phyloP scores from a whole-genome alignment of 23 tunicate species.

The Ciona savignyi region DNA sequence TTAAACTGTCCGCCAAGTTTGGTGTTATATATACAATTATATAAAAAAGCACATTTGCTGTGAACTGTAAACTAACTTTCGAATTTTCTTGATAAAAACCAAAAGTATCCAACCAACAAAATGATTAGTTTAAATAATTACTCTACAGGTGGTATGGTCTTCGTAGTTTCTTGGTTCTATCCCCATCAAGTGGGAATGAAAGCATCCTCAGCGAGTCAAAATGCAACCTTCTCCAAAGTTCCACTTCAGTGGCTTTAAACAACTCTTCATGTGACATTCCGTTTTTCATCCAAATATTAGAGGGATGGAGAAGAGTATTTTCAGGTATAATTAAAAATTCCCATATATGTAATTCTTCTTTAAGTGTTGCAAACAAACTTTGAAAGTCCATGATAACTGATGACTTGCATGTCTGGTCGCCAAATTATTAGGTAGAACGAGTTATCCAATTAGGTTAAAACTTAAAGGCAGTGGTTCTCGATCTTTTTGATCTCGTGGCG shows the following conservation, averaged over 20 bases:
- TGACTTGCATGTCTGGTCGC: too few species aligned
- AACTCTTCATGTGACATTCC: conserved; percentile 91
- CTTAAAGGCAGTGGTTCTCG: too few species aligned
- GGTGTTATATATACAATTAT: not conserved
- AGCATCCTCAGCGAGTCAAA: conserved; percentile 52
- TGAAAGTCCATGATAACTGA: too few species aligned
- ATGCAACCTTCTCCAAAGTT: conserved; percentile 58
- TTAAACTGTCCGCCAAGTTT: not conserved
- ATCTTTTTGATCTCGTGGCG: too few species aligned
- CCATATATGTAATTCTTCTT: too few species aligned
- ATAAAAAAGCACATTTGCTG: not conserved
- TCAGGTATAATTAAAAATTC: conserved; percentile 35
- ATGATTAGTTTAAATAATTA: not conserved
- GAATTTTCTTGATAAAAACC: not conserved
- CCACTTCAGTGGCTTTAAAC: conserved; percentile 51
- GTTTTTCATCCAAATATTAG: conserved; percentile 84
- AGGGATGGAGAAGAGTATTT: conserved; percentile 71
- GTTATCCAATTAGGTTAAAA: too few species aligned
- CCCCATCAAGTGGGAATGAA: conserved; percentile 24
- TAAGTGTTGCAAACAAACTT: too few species aligned
- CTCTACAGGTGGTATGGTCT: conserved; percentile 65
- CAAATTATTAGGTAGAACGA: too few species aligned
- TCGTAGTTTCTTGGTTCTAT: conserved; percentile 58
- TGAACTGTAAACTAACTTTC: not conserved
- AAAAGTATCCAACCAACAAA: not conserved